These are phyloP conservation scores for Manduca sexta DNA, from an alignment of 1,140 invertebrate species.

Conservation along the genomic window DNA sequence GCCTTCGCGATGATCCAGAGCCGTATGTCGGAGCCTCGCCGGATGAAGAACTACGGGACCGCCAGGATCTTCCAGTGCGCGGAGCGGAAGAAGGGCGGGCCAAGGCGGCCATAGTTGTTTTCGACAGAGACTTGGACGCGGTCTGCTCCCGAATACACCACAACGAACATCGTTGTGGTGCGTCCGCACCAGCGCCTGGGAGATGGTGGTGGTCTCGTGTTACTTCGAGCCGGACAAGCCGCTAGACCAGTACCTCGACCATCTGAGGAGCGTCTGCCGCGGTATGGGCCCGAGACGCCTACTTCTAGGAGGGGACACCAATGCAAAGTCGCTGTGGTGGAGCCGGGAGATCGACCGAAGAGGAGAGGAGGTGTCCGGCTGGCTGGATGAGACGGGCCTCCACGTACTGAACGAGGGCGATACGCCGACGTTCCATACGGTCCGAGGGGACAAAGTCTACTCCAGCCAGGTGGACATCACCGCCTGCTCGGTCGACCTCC, in stretches of 20 bases:
- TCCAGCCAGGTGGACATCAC: conserved; percentile 14
- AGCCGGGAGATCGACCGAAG: not conserved
- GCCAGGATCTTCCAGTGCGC: no score
- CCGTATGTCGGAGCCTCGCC: no score
- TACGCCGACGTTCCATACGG: not conserved
- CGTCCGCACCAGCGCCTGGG: no score
- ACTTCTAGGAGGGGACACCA: conserved; percentile 17
- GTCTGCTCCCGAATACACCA: no score
- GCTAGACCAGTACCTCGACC: conserved; percentile 9
- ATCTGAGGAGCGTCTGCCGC: not conserved
- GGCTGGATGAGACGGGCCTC: not conserved
- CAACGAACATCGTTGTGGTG: no score
- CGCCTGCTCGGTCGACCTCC: not conserved
- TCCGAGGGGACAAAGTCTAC: not conserved
- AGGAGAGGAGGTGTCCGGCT: not conserved
- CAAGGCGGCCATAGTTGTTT: no score
- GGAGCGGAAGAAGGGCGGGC: no score
- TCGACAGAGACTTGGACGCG: no score
- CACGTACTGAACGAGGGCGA: not conserved
- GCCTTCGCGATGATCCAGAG: no score
- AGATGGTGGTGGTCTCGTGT: not conserved
- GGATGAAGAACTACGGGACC: no score
- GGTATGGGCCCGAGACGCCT: not conserved
- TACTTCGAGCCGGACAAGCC: not conserved
- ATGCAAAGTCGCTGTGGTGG: not conserved